Percentiles rank a stretch among this genome's conserved stretches.
These are phyloP conservation scores for Trigoniulus corallinus DNA, from an alignment of 1,140 invertebrate genomes.

Conservation along the genomic window DNA sequence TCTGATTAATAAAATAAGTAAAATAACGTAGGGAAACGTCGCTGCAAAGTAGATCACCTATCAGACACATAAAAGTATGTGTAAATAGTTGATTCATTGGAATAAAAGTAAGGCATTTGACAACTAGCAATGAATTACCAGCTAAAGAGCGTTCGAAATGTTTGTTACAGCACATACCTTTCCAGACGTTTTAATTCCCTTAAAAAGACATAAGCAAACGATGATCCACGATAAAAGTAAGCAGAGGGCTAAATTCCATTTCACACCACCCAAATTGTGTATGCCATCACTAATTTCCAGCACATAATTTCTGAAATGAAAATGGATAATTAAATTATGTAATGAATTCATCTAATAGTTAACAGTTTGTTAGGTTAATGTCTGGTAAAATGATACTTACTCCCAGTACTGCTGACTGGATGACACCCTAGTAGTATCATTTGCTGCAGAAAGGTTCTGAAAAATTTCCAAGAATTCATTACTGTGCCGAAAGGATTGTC, in stretches of 20 bases:
- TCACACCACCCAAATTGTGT: conserved; percentile 42
- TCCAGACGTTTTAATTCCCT: conserved; percentile 29
- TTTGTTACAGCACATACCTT: conserved; percentile 12
- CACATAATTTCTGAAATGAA: conserved; percentile 1
- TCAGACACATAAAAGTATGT: too few relatives aligned
- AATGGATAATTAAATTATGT: too few relatives aligned
- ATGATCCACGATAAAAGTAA: conserved; percentile 36
- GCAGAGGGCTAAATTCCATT: conserved; percentile 18
- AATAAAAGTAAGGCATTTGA: too few relatives aligned
- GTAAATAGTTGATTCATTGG: too few relatives aligned
- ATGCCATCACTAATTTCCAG: conserved; percentile 53
- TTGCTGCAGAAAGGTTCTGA: conserved; percentile 46
- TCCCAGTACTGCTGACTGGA: conserved; percentile 23
- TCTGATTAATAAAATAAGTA: conserved; percentile 24
- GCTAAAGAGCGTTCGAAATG: background rate
- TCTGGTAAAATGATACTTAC: conserved; percentile 16
- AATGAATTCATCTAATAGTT: too few relatives aligned
- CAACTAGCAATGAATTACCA: too few relatives aligned
- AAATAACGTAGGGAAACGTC: conserved; percentile 29
- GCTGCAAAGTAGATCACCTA: conserved; percentile 33
- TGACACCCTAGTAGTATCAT: conserved; percentile 34
- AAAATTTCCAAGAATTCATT: conserved; percentile 2
- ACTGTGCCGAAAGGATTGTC: background rate
- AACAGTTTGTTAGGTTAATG: background rate
- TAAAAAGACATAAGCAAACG: conserved; percentile 33